Evolutionary conservation across 2,888 invertebrate species (phyloP).

Genomic region (Oxystoma pomonae): DNA sequence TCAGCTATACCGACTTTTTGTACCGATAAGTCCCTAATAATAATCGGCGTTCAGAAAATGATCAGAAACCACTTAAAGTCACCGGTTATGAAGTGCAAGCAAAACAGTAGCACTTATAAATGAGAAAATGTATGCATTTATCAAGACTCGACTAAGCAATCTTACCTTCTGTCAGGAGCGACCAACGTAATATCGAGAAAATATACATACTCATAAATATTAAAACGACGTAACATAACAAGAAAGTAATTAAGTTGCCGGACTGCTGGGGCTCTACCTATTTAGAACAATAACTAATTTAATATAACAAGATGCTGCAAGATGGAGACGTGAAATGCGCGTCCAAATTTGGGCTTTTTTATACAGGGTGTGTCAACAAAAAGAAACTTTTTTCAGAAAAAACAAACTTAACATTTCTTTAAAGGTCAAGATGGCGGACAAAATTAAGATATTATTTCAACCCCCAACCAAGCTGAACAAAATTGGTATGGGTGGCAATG

Average conservation of each 20-base stretch:
- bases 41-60: no score
- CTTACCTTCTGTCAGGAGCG: neutral
- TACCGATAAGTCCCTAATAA: no score
- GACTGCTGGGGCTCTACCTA: neutral
- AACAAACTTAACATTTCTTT: no score
- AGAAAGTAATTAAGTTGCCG: neutral
- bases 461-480: no score
- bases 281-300: neutral
- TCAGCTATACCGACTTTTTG: no score
- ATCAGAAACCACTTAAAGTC: no score
- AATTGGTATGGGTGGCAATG: no score
- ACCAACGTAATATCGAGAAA: conserved; percentile 1
- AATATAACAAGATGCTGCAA: neutral
- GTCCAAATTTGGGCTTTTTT: no score
- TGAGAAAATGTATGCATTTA: neutral
- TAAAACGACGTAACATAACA: neutral
- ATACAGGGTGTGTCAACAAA: no score
- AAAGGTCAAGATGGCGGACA: no score
- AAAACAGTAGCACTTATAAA: neutral
- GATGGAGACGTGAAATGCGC: neutral
- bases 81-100: neutral
- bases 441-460: no score
- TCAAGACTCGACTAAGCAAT: neutral
- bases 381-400: no score
- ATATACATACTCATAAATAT: conserved; percentile 3